These are phyloP conservation scores for Rotaria sp. DNA, from an alignment of 2,888 invertebrate species.

Conservation along the genomic window DNA sequence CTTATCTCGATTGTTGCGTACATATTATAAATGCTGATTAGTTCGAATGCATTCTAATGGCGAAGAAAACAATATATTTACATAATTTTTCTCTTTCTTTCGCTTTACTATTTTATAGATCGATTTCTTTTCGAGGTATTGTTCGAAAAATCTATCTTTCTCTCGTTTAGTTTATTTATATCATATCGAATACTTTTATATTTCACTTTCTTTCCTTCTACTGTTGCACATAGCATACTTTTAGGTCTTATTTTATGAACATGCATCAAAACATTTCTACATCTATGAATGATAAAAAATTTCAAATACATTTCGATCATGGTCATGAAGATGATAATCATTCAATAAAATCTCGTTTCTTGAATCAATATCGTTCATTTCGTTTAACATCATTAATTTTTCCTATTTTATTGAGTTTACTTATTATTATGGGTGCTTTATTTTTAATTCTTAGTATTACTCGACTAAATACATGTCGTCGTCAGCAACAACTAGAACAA, in stretches of 20 bases:
- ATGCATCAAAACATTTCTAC: background rate
- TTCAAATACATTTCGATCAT: background rate
- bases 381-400: background rate
- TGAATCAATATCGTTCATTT: background rate
- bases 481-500: background rate
- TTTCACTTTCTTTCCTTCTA: background rate
- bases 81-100: background rate
- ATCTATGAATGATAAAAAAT: background rate
- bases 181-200: background rate
- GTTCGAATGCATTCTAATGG: background rate
- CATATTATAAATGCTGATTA: background rate
- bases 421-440: background rate
- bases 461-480: background rate
- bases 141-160: background rate
- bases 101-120: background rate
- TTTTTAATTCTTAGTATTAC: background rate
- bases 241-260: background rate
- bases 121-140: background rate
- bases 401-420: background rate
- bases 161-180: background rate
- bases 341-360: background rate
- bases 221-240: background rate
- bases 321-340: background rate
- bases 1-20: too few relatives aligned
- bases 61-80: background rate